Conservation (phyloP, 2,797 vertebrate species). For the Helarctos malayanus region DNA sequence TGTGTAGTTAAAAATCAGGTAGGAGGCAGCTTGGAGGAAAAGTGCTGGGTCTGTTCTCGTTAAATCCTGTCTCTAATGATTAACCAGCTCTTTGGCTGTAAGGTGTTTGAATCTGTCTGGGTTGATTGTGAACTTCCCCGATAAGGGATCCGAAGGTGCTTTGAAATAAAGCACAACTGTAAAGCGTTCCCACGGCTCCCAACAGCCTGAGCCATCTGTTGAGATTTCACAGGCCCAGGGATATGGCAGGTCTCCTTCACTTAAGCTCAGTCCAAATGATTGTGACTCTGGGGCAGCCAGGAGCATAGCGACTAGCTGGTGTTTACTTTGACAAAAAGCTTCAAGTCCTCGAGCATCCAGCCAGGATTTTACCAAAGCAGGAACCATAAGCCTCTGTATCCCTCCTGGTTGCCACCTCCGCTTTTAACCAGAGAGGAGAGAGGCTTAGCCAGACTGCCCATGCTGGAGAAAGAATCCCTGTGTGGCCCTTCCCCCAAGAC, state of each 20-base stretch:
- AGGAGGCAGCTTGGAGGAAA: conserved; percentile 32
- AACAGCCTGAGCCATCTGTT: background rate
- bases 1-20: background rate
- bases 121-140: background rate
- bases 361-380: background rate
- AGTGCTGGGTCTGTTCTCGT: background rate
- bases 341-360: background rate
- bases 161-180: conserved; percentile 37
- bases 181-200: conserved; percentile 32
- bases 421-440: background rate
- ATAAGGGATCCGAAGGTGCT: conserved; percentile 11
- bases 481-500: background rate
- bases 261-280: conserved; percentile 38
- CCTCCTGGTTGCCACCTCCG: background rate
- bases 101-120: conserved; percentile 50
- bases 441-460: background rate
- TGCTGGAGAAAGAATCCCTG: background rate
- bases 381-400: background rate
- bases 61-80: conserved; percentile 48
- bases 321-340: background rate
- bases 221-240: conserved; percentile 48
- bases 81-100: conserved; percentile 22
- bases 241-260: background rate
- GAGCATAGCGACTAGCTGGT: background rate
- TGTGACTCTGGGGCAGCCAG: background rate